These are phyloP conservation scores for Yoshiicerus persimilis DNA, from an alignment of 1,140 invertebrate genomes.

Conservation along the genomic window DNA sequence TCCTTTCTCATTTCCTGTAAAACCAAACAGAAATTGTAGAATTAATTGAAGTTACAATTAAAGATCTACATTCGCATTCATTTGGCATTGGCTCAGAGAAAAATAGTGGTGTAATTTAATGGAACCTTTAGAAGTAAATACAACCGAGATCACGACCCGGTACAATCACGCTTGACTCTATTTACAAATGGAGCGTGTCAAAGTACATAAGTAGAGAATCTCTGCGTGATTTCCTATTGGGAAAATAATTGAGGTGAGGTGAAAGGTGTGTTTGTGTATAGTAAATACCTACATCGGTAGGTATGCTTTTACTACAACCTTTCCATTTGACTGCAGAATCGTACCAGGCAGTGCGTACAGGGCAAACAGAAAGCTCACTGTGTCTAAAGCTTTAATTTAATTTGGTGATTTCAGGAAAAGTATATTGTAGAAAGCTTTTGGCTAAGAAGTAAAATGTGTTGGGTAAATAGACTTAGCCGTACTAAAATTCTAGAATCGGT, in stretches of 20 bases:
- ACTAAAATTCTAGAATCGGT: neutral
- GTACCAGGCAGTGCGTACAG: neutral
- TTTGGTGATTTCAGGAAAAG: neutral
- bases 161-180: neutral
- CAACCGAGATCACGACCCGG: neutral
- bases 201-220: neutral
- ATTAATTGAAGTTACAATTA: neutral
- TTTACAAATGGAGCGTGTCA: neutral
- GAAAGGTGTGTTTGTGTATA: neutral
- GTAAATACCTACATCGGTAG: neutral
- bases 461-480: neutral
- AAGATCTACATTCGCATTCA: no score
- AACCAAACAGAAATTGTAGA: neutral
- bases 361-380: neutral
- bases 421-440: neutral
- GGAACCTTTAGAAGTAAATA: neutral
- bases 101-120: neutral
- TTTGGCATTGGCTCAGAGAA: no score
- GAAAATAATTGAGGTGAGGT: neutral
- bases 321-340: neutral
- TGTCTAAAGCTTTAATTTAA: neutral
- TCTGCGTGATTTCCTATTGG: neutral
- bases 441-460: neutral
- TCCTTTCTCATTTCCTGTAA: neutral
- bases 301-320: neutral